These are phyloP conservation scores for Takifugu rubripes DNA, from an alignment of 2,797 vertebrate genomes.

Conservation along the genomic window DNA sequence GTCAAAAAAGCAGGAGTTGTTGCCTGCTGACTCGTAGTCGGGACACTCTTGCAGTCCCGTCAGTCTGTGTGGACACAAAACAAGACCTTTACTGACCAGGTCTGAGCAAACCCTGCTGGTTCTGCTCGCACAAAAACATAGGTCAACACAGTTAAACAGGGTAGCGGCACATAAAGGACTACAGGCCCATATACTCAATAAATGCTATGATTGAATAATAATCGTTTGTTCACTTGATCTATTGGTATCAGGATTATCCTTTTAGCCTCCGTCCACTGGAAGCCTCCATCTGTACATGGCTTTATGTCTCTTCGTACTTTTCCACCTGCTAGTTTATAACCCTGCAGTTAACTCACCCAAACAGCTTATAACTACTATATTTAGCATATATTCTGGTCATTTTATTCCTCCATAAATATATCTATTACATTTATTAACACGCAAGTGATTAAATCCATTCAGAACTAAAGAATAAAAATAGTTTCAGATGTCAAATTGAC, in stretches of 20 bases:
- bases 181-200: no score
- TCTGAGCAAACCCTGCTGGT: background rate
- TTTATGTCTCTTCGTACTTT: slow-evolving; percentile 32
- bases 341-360: background rate
- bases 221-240: background rate
- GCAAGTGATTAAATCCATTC: no score
- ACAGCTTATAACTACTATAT: no score
- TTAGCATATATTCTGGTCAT: no score
- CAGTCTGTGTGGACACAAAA: slow-evolving; percentile 52
- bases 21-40: slow-evolving; percentile 83
- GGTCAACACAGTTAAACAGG: background rate
- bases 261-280: background rate
- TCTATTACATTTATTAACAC: no score
- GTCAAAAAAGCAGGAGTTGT: slow-evolving; percentile 88
- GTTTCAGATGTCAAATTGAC: background rate
- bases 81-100: slow-evolving; percentile 11
- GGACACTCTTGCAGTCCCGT: slow-evolving; percentile 79
- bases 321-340: slow-evolving; percentile 23
- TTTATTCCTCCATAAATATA: no score
- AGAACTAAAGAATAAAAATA: no score
- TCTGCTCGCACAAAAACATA: background rate
- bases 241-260: background rate
- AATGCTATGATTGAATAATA: no score
- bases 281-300: slow-evolving; percentile 9
- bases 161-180: no score